Evolutionary conservation across 2,113 vertebrate genomes (phyloP).

Genomic region (Coptodon bakossiorum): DNA sequence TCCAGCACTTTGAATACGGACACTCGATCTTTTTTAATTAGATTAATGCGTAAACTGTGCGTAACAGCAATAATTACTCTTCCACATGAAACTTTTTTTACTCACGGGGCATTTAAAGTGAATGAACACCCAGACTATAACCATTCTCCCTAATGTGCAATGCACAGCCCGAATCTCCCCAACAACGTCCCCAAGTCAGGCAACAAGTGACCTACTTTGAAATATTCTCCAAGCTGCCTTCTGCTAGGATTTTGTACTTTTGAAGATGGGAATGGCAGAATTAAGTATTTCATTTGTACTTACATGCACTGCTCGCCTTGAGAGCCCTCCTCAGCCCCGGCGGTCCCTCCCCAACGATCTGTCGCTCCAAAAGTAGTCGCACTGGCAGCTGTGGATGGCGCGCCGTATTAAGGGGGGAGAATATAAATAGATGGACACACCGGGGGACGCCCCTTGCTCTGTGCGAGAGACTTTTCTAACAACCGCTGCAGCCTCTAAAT

Average conservation of each 20-base stretch:
- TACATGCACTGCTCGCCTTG: slow-evolving; percentile 4
- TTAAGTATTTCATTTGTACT: not conserved
- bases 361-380: slow-evolving; percentile 52
- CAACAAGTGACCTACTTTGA: not conserved
- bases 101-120: no score
- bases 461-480: not conserved
- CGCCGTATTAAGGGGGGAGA: slow-evolving; percentile 25
- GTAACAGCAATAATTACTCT: not conserved
- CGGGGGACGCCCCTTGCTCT: not conserved
- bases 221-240: not conserved
- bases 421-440: slow-evolving; percentile 49
- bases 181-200: no score
- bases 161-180: not conserved
- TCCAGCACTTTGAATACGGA: not conserved
- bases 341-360: slow-evolving; percentile 21
- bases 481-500: not conserved
- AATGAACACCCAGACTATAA: not conserved
- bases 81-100: accelerated
- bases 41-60: not conserved
- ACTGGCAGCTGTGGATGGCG: slow-evolving; percentile 14
- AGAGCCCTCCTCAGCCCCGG: not conserved
- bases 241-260: not conserved
- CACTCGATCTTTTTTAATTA: not conserved
- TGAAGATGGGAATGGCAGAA: not conserved
- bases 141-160: not conserved